A percentile compares a stretch with the other conserved stretches of the same genome.
Evolutionary conservation across 2,888 invertebrate species (phyloP).

Genomic region (Agrochola macilenta): DNA sequence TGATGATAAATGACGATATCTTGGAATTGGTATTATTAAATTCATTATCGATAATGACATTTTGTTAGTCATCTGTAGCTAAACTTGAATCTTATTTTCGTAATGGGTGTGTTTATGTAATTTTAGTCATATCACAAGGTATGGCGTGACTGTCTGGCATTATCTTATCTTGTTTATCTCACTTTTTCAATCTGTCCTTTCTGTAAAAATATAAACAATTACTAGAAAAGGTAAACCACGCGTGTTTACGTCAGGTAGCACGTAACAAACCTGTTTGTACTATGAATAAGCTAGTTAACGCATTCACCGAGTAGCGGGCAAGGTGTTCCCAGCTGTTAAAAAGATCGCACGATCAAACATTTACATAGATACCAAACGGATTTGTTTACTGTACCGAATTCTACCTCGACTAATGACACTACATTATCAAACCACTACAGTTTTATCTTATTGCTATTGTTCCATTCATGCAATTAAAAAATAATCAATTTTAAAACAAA

Average conservation of each 20-base stretch:
- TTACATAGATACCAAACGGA: slow-evolving; percentile 50
- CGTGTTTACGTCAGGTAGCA: slow-evolving; percentile 66
- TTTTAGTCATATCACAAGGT: slow-evolving; percentile 35
- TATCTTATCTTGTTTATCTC: slow-evolving; percentile 67
- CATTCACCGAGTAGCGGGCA: slow-evolving; percentile 63
- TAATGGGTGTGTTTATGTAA: slow-evolving; percentile 37
- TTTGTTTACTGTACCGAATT: slow-evolving; percentile 66
- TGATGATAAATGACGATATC: too few species aligned
- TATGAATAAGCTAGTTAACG: slow-evolving; percentile 75
- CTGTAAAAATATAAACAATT: slow-evolving; percentile 69
- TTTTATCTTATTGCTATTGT: slow-evolving; percentile 20
- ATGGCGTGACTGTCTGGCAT: slow-evolving; percentile 65
- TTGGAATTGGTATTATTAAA: not conserved
- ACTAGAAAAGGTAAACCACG: slow-evolving; percentile 55
- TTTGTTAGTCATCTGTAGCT: slow-evolving; percentile 20
- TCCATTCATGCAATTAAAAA: slow-evolving; percentile 44
- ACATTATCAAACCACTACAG: slow-evolving; percentile 10
- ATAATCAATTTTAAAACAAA: slow-evolving; percentile 52
- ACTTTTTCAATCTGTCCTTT: slow-evolving; percentile 47
- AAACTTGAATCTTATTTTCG: slow-evolving; percentile 6
- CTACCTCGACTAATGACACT: not conserved
- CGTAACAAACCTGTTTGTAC: slow-evolving; percentile 80
- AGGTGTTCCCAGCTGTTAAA: slow-evolving; percentile 74
- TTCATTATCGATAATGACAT: slow-evolving; percentile 12
- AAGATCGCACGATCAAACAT: slow-evolving; percentile 67